Evolutionary conservation across 2,888 invertebrate species (phyloP), one percentile per base, ranked within the genome.

Genomic region (Pedicia rivosa): DNA sequence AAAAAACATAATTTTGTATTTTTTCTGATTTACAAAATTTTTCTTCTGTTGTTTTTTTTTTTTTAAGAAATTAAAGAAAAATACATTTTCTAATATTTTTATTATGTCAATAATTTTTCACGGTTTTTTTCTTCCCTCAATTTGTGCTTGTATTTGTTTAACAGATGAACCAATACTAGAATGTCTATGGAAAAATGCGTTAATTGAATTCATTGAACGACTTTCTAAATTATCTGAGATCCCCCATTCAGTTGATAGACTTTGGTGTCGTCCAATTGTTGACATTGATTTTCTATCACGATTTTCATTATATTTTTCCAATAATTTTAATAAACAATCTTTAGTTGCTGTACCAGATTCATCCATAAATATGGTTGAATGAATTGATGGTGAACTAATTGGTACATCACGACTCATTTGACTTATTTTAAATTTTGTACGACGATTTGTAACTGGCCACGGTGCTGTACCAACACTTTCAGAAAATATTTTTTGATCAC

Each of bases 191-290:
- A 81, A 83, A 63, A 82, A 83, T 38, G 77, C 78, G 46, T 83
- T 81, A 30, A 83, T 66, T 38, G 83, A 82, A 47, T 78, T 80
- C 66, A 84, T 81, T 7, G 83, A 78, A 47, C 70, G 72, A 51
- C 82, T 77, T 25, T 79, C 81, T 35, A 83, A 62, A 42, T 73
- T 72, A 46, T 80, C 78, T 15, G 73, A 70, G 8, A 78, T 70
- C 17, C 75, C 74, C 74, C 77, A 81, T 49, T 82, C 82, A 35
- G 78, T 62, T 19, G 82, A 81, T 46, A 83, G 70, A 13, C 81
- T 81, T 49, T 78, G 77, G 46, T 78, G 78, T 26, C 69, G 52
- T 0, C 71, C 68, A 13, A 66, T 66, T 3, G 72, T 64, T 22
- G 32, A 22, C 17, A n/a, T n/a, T 15, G 17, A 30, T 32, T 32